Conservation (phyloP, 53 echinoderm and acorn worm genomes). For the Actinopyga echinites region DNA sequence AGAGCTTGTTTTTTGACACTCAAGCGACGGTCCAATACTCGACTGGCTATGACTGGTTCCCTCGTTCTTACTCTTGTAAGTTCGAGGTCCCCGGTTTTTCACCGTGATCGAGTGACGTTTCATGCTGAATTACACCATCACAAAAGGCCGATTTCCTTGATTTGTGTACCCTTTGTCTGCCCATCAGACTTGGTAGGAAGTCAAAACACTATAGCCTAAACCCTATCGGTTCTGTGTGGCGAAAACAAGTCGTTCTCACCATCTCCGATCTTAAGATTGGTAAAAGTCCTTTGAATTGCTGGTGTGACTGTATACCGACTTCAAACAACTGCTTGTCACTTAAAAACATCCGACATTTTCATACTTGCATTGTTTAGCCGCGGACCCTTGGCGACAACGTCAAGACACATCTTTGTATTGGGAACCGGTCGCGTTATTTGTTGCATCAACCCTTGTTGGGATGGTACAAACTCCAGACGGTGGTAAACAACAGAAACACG, state of each 20-base stretch:
- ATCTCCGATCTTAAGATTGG: not conserved
- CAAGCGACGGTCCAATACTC: no score
- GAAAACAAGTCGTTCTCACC: constrained; percentile 25
- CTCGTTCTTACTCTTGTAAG: no score
- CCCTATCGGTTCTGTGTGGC: not conserved
- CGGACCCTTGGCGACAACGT: constrained; percentile 21
- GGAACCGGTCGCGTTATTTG: not conserved
- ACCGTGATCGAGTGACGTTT: constrained; percentile 21
- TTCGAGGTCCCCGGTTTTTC: constrained; percentile 13
- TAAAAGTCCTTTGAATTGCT: not conserved
- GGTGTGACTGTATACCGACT: constrained; percentile 29
- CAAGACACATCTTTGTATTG: not conserved
- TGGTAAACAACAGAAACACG: no score
- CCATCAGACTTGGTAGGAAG: not conserved
- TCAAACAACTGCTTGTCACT: constrained; percentile 21
- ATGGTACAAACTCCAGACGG: not conserved
- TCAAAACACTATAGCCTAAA: not conserved
- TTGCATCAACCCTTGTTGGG: not conserved
- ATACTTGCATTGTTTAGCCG: not conserved
- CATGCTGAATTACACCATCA: constrained; percentile 20
- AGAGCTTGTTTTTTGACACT: not conserved
- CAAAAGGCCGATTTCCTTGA: constrained; percentile 10
- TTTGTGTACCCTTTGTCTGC: constrained; percentile 17
- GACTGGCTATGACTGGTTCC: no score
- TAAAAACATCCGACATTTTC: constrained; percentile 36